phyloP scores from a whole-genome alignment of 1,140 invertebrate genomes.

The Dryas iulia region DNA sequence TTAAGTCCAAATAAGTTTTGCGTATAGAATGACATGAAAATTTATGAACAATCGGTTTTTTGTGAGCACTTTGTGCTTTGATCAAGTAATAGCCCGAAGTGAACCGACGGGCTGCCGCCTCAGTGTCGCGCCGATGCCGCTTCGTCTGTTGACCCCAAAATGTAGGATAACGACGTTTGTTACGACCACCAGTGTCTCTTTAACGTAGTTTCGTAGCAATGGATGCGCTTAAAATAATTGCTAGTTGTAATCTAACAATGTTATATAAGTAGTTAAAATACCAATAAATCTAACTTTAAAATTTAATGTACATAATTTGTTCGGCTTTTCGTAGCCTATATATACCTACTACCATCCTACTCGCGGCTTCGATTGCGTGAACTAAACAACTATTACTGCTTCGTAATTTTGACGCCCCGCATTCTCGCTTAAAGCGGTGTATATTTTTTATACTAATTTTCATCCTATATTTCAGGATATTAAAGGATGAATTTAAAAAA shows the following conservation, averaged over 20 bases:
- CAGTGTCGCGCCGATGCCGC: conserved; percentile 48
- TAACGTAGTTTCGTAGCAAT: conserved; percentile 53
- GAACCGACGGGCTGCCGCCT: conserved; percentile 51
- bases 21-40: conserved; percentile 30
- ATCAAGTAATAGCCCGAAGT: conserved; percentile 57
- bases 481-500: too few relatives aligned
- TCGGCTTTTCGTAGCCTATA: too few relatives aligned
- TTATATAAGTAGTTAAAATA: not conserved
- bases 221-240: conserved; percentile 57
- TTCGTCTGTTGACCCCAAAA: conserved; percentile 68
- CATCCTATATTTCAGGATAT: too few relatives aligned
- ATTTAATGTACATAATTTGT: too few relatives aligned
- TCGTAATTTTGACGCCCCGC: too few relatives aligned
- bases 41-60: conserved; percentile 37
- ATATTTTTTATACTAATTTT: too few relatives aligned
- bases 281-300: not conserved
- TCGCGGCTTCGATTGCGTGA: too few relatives aligned
- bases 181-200: conserved; percentile 56
- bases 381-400: too few relatives aligned
- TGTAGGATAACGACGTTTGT: conserved; percentile 72
- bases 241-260: conserved; percentile 35
- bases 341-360: too few relatives aligned
- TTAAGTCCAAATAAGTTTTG: not conserved
- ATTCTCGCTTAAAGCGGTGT: too few relatives aligned
- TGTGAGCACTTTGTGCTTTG: conserved; percentile 41